Conservation (phyloP, 2,888 invertebrate species). For the Timema cristinae region DNA sequence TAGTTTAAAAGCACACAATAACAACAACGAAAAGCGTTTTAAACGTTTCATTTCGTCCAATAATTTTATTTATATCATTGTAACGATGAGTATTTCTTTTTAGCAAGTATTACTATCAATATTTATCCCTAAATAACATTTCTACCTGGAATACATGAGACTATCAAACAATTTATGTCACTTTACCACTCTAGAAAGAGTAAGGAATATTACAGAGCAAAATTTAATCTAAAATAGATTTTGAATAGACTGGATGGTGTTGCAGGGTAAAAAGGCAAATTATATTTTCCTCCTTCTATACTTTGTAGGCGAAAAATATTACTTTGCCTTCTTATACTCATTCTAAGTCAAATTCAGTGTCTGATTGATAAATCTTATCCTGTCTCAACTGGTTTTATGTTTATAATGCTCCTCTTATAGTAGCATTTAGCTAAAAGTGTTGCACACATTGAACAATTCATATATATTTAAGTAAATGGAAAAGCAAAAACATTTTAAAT, state of each 20-base stretch:
- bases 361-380: too few species aligned
- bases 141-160: background rate
- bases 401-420: too few species aligned
- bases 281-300: background rate
- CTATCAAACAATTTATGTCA: background rate
- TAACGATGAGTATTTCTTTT: background rate
- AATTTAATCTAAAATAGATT: background rate
- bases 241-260: background rate
- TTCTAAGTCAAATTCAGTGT: too few species aligned
- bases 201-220: background rate
- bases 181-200: background rate
- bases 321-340: too few species aligned
- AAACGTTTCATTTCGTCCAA: slow-evolving; percentile 26
- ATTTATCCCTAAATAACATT: background rate
- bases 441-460: too few species aligned
- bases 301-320: too few species aligned
- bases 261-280: background rate
- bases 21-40: slow-evolving; percentile 25
- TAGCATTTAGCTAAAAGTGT: too few species aligned
- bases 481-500: background rate
- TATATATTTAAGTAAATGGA: background rate
- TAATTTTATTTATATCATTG: slow-evolving; percentile 8
- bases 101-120: background rate
- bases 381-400: too few species aligned
- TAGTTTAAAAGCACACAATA: slow-evolving; percentile 27